Evolutionary conservation across 2,113 vertebrate genomes (phyloP).

Genomic region (Psophia crepitans): DNA sequence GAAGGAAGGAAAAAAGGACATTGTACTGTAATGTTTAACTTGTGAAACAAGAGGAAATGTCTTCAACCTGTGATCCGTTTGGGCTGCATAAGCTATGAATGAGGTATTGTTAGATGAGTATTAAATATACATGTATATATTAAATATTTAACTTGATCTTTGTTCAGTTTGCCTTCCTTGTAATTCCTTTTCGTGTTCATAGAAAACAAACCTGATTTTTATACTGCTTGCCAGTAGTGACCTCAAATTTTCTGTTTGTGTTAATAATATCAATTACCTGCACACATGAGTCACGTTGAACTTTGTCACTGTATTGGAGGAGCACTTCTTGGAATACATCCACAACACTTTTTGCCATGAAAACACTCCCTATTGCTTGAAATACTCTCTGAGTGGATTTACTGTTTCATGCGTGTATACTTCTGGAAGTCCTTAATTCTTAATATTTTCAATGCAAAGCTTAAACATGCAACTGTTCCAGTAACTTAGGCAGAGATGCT

Average conservation of each 20-base stretch:
- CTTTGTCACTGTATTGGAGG: conserved; percentile 7
- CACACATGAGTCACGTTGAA: neutral
- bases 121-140: conserved; percentile 56
- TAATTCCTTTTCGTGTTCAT: conserved; percentile 22
- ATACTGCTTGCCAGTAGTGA: conserved; percentile 39
- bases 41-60: conserved; percentile 48
- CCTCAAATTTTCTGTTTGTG: conserved; percentile 58
- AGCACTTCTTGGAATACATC: neutral
- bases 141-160: conserved; percentile 63
- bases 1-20: conserved; percentile 35
- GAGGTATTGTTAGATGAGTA: conserved; percentile 53
- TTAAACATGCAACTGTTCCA: neutral
- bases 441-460: neutral
- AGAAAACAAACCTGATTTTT: conserved; percentile 54
- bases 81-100: conserved; percentile 41
- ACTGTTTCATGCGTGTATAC: neutral
- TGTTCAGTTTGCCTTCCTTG: conserved; percentile 56
- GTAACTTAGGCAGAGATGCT: neutral
- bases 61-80: conserved; percentile 34
- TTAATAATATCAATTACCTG: conserved; percentile 53
- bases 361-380: neutral
- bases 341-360: neutral
- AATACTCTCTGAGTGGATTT: neutral
- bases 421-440: neutral
- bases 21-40: conserved; percentile 26